A percentile compares a stretch with the other conserved stretches of the same genome.
phyloP scores from a whole-genome alignment of 2,888 invertebrate species.

The Himalopsyche kuldschensis region DNA sequence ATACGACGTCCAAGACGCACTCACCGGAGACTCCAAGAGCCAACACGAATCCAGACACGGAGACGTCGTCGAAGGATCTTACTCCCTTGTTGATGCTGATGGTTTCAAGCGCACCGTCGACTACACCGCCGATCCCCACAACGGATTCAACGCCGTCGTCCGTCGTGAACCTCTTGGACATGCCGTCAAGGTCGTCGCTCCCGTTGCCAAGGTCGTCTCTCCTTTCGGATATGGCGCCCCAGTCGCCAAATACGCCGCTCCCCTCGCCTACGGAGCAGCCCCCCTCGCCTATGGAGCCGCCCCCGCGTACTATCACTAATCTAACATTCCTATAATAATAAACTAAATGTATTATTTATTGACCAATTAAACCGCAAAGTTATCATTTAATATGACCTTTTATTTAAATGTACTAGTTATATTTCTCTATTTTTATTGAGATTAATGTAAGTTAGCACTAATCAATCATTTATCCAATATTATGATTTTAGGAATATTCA shows the following conservation, averaged over 20 bases:
- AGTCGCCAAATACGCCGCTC: conserved; percentile 26
- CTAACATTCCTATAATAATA: conserved; percentile 47
- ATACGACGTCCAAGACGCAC: conserved; percentile 59
- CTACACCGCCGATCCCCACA: conserved; percentile 55
- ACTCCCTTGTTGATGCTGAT: conserved; percentile 54
- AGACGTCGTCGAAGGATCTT: conserved; percentile 51
- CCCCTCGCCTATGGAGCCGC: conserved; percentile 47
- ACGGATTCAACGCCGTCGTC: conserved; percentile 60
- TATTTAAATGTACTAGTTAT: neutral
- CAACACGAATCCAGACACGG: conserved; percentile 52
- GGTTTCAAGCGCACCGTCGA: conserved; percentile 54
- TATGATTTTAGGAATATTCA: too few relatives aligned
- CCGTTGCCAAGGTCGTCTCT: conserved; percentile 48
- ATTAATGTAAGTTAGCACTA: too few relatives aligned
- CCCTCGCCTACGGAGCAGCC: neutral
- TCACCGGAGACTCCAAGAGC: conserved; percentile 54
- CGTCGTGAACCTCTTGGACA: conserved; percentile 49
- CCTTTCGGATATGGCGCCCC: conserved; percentile 63
- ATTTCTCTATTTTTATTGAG: neutral
- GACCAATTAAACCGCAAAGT: neutral
- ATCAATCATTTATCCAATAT: too few relatives aligned
- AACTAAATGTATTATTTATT: conserved; percentile 41
- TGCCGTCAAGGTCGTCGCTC: conserved; percentile 42
- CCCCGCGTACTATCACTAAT: conserved; percentile 64
- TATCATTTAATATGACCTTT: neutral